Conservation (phyloP, 2,888 invertebrate genomes). For the Lottia scabra region DNA sequence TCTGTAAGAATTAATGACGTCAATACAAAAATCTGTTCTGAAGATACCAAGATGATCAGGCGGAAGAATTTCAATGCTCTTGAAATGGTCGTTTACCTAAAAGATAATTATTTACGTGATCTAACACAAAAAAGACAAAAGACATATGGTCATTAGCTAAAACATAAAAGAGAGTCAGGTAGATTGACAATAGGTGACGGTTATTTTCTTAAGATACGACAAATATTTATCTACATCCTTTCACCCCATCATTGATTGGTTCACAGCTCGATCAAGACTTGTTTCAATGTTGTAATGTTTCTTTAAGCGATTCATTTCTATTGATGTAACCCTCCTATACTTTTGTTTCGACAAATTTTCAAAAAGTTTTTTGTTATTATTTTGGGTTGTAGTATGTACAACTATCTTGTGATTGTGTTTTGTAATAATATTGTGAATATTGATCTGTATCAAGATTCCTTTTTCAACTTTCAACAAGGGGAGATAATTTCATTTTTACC, state of each 20-base stretch:
- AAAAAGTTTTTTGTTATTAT: slow-evolving; percentile 3
- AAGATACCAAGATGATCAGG: too few species aligned
- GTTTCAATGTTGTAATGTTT: background rate
- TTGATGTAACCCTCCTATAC: background rate
- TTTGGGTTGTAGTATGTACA: background rate
- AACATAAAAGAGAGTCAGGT: background rate
- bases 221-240: background rate
- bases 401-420: slow-evolving; percentile 1
- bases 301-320: background rate
- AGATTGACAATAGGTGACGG: background rate
- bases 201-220: slow-evolving; percentile 3
- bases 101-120: background rate
- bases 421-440: background rate
- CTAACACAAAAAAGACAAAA: background rate
- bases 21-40: too few species aligned
- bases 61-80: too few species aligned
- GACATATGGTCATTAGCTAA: slow-evolving; percentile 1
- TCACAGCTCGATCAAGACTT: background rate
- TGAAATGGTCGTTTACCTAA: too few species aligned
- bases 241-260: background rate
- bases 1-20: too few species aligned
- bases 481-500: too few species aligned
- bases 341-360: slow-evolving; percentile 3
- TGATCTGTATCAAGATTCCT: background rate
- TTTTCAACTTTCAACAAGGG: too few species aligned